Percentiles rank a stretch among this genome's conserved stretches.
phyloP scores from a whole-genome alignment of 2,797 vertebrate genomes.

The Salarias fasciatus region DNA sequence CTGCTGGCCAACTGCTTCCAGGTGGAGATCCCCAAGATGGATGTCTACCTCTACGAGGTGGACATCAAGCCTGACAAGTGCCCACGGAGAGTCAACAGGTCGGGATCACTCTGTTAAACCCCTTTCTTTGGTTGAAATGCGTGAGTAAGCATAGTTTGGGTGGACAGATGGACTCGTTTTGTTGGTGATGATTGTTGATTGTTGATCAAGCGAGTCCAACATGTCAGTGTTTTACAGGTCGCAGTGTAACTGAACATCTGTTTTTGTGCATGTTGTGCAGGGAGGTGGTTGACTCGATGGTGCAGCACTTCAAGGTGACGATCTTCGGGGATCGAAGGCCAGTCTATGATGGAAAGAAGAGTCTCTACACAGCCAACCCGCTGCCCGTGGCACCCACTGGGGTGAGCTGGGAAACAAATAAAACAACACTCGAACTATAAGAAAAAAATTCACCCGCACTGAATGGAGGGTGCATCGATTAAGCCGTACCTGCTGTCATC shows the following conservation, averaged over 20 bases:
- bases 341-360: conserved; percentile 98
- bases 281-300: conserved; percentile 99
- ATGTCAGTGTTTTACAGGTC: neutral
- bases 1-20: conserved; percentile 99
- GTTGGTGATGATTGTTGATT: neutral
- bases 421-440: too few relatives aligned
- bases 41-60: conserved; percentile 99
- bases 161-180: neutral
- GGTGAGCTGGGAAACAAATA: conserved; percentile 79
- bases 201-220: neutral
- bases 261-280: conserved; percentile 81
- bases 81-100: conserved; percentile 98
- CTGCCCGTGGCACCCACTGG: conserved; percentile 95
- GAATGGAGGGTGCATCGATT: neutral
- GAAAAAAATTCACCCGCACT: neutral
- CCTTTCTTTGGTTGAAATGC: neutral
- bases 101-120: conserved; percentile 12
- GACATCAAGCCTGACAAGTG: conserved; percentile 99
- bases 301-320: conserved; percentile 99
- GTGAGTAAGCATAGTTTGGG: neutral
- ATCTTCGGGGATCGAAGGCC: conserved; percentile 98
- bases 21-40: conserved; percentile 99
- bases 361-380: conserved; percentile 97
- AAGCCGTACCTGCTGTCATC: too few relatives aligned
- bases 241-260: neutral